Percentiles rank a stretch among this genome's conserved stretches.
phyloP scores from a whole-genome alignment of 2,113 vertebrate species.

The Neopipo cinnamomea region DNA sequence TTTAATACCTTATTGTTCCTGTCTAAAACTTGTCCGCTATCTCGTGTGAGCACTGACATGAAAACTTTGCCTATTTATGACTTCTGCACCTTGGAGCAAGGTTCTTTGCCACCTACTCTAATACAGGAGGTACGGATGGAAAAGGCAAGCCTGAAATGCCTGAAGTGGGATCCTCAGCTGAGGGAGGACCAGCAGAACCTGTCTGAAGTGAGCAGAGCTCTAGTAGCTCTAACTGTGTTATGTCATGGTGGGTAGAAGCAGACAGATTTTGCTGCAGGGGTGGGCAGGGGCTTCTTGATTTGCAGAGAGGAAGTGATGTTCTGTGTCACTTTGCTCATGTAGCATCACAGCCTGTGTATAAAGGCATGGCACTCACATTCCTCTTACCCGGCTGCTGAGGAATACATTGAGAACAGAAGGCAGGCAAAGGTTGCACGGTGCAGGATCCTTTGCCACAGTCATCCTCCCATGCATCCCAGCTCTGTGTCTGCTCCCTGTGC shows the following conservation, averaged over 20 bases:
- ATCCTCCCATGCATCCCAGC: not conserved
- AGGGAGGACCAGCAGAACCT: not conserved
- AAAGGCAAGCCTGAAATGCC: not conserved
- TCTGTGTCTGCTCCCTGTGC: not conserved
- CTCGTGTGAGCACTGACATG: not conserved
- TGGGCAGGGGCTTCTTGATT: not conserved
- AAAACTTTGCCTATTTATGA: not conserved
- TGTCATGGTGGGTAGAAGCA: not conserved
- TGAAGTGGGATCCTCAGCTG: not conserved
- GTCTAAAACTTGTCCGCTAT: not conserved
- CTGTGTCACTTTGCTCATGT: fast-evolving
- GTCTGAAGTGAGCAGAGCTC: not conserved
- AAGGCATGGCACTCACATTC: not conserved
- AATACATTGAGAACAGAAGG: not conserved
- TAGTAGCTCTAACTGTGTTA: not conserved
- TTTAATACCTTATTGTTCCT: not conserved
- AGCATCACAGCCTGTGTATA: too few relatives aligned
- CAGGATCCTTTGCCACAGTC: not conserved
- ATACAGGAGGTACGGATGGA: not conserved
- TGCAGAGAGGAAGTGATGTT: not conserved
- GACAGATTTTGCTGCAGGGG: not conserved
- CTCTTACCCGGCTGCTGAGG: fast-evolving
- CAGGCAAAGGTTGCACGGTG: fast-evolving
- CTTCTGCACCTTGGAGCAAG: not conserved
- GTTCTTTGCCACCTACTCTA: not conserved